Evolutionary conservation across 2,888 invertebrate genomes (phyloP).

Genomic region (Eupelmus urozonus): DNA sequence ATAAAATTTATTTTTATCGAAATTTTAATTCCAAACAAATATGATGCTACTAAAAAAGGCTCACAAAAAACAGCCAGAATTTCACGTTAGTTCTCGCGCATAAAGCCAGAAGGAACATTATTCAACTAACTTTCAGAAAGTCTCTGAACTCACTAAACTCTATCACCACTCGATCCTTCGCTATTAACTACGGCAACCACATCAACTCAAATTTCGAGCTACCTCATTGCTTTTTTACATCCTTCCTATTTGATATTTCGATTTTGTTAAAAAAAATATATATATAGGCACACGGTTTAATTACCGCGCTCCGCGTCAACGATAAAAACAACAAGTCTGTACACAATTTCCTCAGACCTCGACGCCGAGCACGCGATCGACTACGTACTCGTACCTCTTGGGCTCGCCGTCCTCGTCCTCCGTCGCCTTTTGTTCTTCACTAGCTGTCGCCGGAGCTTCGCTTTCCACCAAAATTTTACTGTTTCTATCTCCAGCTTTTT

Average conservation of each 20-base stretch:
- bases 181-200: background rate
- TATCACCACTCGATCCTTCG: slow-evolving; percentile 1
- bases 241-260: too few species aligned
- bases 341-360: slow-evolving; percentile 84
- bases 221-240: background rate
- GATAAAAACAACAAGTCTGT: background rate
- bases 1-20: slow-evolving; percentile 4
- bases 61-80: too few species aligned
- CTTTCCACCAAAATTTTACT: slow-evolving; percentile 70
- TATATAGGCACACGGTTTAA: background rate
- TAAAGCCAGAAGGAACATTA: slow-evolving; percentile 39
- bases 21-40: too few species aligned
- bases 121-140: background rate
- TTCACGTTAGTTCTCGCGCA: background rate
- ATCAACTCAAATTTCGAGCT: background rate
- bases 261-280: too few species aligned
- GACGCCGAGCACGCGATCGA: slow-evolving; percentile 90
- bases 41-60: too few species aligned
- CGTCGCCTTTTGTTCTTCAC: slow-evolving; percentile 47
- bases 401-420: slow-evolving; percentile 73
- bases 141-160: background rate
- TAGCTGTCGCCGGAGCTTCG: slow-evolving; percentile 46
- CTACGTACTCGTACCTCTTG: slow-evolving; percentile 88
- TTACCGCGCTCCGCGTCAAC: background rate
- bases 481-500: slow-evolving; percentile 8